Conservation (phyloP, 2,113 vertebrate species). For the Chaenogobius annularis region DNA sequence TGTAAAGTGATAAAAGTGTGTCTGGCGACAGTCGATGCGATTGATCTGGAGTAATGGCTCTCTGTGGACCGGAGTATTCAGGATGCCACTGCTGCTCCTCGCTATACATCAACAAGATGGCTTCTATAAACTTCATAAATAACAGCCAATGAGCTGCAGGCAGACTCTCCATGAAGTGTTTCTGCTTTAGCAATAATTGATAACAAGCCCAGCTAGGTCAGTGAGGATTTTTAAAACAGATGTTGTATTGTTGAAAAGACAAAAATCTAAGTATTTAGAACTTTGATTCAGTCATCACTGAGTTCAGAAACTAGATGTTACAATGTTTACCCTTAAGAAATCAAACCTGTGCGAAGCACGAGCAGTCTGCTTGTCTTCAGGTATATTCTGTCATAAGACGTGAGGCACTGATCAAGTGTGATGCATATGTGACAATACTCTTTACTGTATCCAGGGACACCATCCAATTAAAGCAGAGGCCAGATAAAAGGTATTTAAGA, state of each 20-base stretch:
- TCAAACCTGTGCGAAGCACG: background rate
- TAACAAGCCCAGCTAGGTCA: conserved; percentile 11
- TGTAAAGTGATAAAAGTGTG: conserved; percentile 27
- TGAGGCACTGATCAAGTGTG: background rate
- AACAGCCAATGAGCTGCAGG: conserved; percentile 48
- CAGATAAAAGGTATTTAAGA: background rate
- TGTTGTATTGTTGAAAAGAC: too few species aligned
- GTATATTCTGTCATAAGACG: background rate
- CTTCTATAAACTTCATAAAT: conserved; percentile 60
- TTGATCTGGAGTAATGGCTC: conserved; percentile 49
- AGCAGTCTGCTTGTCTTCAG: too few species aligned
- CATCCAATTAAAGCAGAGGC: background rate
- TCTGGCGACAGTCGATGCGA: conserved; percentile 24
- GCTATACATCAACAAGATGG: conserved; percentile 51
- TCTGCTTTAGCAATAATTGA: conserved; percentile 46
- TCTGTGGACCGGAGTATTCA: conserved; percentile 11
- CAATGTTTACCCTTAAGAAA: background rate
- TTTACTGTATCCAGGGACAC: conserved; percentile 2
- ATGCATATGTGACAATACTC: background rate
- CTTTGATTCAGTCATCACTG: background rate
- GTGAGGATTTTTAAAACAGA: conserved; percentile 16
- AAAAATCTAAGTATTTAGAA: background rate
- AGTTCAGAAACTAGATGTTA: background rate
- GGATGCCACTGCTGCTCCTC: conserved; percentile 37
- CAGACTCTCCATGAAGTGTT: conserved; percentile 38